These are phyloP conservation scores for Batillaria attramentaria DNA, from an alignment of 1,140 invertebrate genomes.

Conservation along the genomic window DNA sequence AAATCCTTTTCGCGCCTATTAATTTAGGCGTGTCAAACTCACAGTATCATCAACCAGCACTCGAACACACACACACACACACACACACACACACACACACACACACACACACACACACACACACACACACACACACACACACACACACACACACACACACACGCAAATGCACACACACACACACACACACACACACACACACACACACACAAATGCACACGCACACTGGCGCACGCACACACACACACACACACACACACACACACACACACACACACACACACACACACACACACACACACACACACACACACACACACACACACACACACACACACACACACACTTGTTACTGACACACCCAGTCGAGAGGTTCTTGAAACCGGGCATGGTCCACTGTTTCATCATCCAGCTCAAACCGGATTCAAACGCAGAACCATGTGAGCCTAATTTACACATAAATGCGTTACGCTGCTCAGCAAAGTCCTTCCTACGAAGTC, in stretches of 20 bases:
- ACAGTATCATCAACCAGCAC: background rate
- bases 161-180: slow-evolving; percentile 19
- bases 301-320: background rate
- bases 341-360: background rate
- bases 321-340: slow-evolving; percentile 8
- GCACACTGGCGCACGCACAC: slow-evolving; percentile 24
- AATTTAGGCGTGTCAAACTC: background rate
- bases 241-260: slow-evolving; percentile 9
- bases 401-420: too few relatives aligned
- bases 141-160: slow-evolving; percentile 22
- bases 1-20: background rate
- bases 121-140: slow-evolving; percentile 8
- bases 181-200: slow-evolving; percentile 15
- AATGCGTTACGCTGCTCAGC: too few relatives aligned
- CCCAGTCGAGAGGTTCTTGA: background rate
- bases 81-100: slow-evolving; percentile 21
- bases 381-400: too few relatives aligned
- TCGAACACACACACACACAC: slow-evolving; percentile 10
- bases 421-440: too few relatives aligned
- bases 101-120: slow-evolving; percentile 4
- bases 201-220: slow-evolving; percentile 32
- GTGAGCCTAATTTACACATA: too few relatives aligned
- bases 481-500: too few relatives aligned
- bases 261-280: slow-evolving; percentile 9
- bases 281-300: background rate